A percentile compares a stretch with the other conserved stretches of the same genome.
Conservation (phyloP, 1,140 invertebrate species). For the Sinonovacula constricta region DNA sequence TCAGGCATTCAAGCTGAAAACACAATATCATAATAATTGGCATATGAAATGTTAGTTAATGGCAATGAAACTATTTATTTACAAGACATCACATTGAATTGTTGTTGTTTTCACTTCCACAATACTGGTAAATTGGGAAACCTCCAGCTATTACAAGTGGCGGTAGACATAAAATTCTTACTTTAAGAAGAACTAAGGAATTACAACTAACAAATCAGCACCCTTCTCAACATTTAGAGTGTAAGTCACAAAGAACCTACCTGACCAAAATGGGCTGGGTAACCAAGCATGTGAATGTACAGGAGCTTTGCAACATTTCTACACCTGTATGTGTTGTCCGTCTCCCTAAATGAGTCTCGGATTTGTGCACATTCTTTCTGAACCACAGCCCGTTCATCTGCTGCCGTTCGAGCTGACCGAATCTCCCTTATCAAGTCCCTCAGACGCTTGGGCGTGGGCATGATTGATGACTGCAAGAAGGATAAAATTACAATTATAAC, state of each 20-base stretch:
- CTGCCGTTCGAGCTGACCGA: conserved; percentile 96
- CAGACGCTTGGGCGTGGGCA: conserved; percentile 77
- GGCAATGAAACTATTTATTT: too few relatives aligned
- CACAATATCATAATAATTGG: conserved; percentile 12
- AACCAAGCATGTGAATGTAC: conserved; percentile 99
- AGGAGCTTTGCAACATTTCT: conserved; percentile 99
- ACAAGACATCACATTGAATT: too few relatives aligned
- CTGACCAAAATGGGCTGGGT: conserved; percentile 99
- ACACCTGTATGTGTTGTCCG: conserved; percentile 98
- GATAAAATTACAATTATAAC: neutral
- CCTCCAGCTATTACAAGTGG: too few relatives aligned
- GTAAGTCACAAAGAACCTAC: too few relatives aligned
- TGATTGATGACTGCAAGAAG: conserved; percentile 54
- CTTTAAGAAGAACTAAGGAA: too few relatives aligned
- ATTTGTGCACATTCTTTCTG: conserved; percentile 99
- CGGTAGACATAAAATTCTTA: too few relatives aligned
- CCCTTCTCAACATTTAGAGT: too few relatives aligned
- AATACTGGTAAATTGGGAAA: too few relatives aligned
- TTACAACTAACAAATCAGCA: too few relatives aligned
- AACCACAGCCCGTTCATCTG: conserved; percentile 98
- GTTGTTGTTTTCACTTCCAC: too few relatives aligned
- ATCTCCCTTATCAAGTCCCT: conserved; percentile 95
- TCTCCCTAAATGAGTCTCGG: conserved; percentile 97
- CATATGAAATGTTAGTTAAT: too few relatives aligned
- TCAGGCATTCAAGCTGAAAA: conserved; percentile 94